Base-by-base conservation (phyloP, 2,888 invertebrate species). In the Cephus nigrinus region DNA sequence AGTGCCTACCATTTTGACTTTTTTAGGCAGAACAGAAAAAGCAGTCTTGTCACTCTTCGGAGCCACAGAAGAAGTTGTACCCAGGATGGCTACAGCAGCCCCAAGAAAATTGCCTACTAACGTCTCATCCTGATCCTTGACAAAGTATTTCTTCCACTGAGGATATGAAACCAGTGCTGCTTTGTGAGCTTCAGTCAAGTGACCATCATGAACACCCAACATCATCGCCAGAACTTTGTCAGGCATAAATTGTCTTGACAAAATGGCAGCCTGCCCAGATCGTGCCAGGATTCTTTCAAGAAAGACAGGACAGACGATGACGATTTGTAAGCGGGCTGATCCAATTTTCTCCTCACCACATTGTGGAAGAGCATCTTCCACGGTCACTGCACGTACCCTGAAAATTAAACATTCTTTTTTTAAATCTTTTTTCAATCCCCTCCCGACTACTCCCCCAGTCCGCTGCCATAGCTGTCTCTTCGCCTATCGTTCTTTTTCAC, bases 51-150 rank as follows among this genome's bases (percentile, higher is more conserved):
- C 92, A 78, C 93, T 87, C 74, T 83, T 87, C n/a, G 88, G 77
- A 0, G 86, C 84, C 2, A 86, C 79, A 0, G 86, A 79, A 1
- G 87, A 81, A 1, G 84, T 82, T 3, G 85, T 82, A 23, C 96
- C 94, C 36, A 97, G 92, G 81, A 96, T 96, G 33, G 95, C 95
- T 81, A 97, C 96, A 0, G 97, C 96, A 11, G 96, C 95, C 0
- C 95, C 95, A n/a, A 97, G 92, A 87, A 97, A 96, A 81, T 96
- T 96, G 82, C 96, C 96, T 68, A 97, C 96, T 88, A 97, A 96
- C 0, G 95, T 95, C 76, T 96, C 96, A 90, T 97, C 97, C 88
- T 97, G 96, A 88, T 97, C 97, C 75, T 95, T 95, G 31, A 96
- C 95, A 73, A 93, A 94, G 92, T 96, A 95, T 89, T 96, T 95